Base-by-base conservation (phyloP, 2,888 invertebrate genomes). In the Corythucha ciliata region DNA sequence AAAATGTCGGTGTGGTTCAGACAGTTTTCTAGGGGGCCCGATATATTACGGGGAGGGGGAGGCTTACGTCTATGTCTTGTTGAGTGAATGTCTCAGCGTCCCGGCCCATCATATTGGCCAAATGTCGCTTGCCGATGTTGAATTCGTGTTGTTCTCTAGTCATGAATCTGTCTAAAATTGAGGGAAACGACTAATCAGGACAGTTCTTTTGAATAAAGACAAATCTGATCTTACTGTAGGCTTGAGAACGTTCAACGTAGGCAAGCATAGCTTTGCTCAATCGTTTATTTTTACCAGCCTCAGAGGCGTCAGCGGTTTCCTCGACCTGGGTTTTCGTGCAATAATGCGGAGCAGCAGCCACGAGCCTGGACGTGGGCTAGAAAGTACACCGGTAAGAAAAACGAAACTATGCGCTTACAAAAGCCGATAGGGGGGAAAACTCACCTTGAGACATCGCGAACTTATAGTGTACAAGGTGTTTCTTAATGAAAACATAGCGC, bases 31-130 rank as follows among this genome's bases (percentile, higher is more conserved):
- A n/a, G n/a, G n/a, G n/a, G n/a, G n/a, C n/a, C n/a, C n/a, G n/a
- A n/a, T n/a, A n/a, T n/a, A n/a, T n/a, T n/a, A n/a, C n/a, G n/a
- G n/a, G n/a, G n/a, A n/a, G n/a, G n/a, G n/a, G n/a, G n/a, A 29
- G 12, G 8, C 40, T 29, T 72, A 87, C 86, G 70, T 92, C 80
- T 25, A 96, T 76, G 66, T 93, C 88, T 48, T 80, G 76, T 66
- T 94, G 88, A 0, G 85, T 84, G 66, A 97, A 89, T 1, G 77
- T 80, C 63, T 91, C 86, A 0, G 86, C 82, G 72, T 96, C 85
- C 68, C 83, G 81, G 1, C 96, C 96, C 97, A 98, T 98, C 80
- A 98, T 98, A 68, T 94, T 96, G 0, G 98, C 97, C 57, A 98
- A 76, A 72, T 98, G 94, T 26, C 94, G 74, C 67, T 86, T 90